These are phyloP conservation scores for Dromiciops gliroides DNA, from an alignment of 2,113 vertebrate species.

Conservation along the genomic window DNA sequence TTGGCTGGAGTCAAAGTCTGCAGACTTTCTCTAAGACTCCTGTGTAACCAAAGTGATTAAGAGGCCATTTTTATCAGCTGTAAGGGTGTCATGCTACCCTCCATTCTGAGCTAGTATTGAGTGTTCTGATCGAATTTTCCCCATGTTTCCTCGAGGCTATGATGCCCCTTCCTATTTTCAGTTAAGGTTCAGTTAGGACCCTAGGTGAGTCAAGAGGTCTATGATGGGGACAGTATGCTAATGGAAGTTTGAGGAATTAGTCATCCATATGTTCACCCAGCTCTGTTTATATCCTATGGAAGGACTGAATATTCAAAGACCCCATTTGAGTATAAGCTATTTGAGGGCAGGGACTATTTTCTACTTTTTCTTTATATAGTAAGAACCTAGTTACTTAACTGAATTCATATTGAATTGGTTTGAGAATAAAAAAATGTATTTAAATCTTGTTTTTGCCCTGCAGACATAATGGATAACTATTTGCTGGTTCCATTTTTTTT, in stretches of 20 bases:
- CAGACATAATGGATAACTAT: slow-evolving; percentile 35
- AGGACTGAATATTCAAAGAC: slow-evolving; percentile 21
- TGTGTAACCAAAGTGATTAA: neutral
- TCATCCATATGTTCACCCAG: slow-evolving; percentile 40
- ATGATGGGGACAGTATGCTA: neutral
- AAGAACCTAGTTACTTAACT: neutral
- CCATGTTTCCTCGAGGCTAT: accelerated
- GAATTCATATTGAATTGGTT: neutral
- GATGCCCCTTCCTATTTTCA: accelerated
- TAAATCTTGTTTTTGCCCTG: neutral
- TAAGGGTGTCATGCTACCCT: accelerated
- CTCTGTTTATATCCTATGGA: slow-evolving; percentile 2
- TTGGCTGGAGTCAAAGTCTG: neutral
- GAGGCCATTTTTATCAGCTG: neutral
- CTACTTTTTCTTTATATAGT: neutral
- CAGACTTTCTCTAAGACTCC: neutral
- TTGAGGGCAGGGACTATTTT: slow-evolving; percentile 12
- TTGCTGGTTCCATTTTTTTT: slow-evolving; percentile 53
- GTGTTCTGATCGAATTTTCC: neutral
- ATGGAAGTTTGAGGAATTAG: neutral
- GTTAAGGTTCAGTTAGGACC: slow-evolving; percentile 15
- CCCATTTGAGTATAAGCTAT: neutral
- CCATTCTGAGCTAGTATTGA: neutral
- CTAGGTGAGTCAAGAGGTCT: slow-evolving; percentile 1
- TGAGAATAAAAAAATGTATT: neutral